Evolutionary conservation across 1,140 invertebrate species (phyloP), one percentile per base, ranked within the genome.

Genomic region (Dolichoris vasculosae): DNA sequence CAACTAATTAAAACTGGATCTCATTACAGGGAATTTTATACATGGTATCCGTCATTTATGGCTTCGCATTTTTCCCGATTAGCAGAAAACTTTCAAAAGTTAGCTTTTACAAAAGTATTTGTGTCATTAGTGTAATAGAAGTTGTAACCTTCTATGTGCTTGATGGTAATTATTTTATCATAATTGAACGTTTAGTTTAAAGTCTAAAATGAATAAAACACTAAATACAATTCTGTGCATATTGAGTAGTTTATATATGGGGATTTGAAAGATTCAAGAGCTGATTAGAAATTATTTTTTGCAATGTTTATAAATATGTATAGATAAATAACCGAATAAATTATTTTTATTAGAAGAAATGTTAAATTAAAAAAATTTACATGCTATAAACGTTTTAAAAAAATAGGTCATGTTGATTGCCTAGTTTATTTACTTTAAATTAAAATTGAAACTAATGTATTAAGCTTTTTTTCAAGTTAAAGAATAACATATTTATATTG

Each of bases 1-100:
- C 71, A 77, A 73, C 76, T 86, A 86, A 86, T 86, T 83, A 86
- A 86, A 86, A 86, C 85, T 83, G 81, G 85, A 86, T 79, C 85
- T 86, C 85, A 83, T 86, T 83, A 86, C 76, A 35, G 55, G 78
- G 71, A 48, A 73, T 79, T 85, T 85, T 85, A 78, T 80, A 80
- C 67, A 40, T n/a, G 63, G 51, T 51, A 67, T 83, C 55, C 71
- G 40, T 55, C 82, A 20, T n/a, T 7, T 55, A 59, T 63, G 38
- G 38, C 48, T 59, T 32, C 71, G 73, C 35, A 71, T 77, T 51
- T 80, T 85, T 75, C 77, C 51, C 83, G 67, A 75, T 85, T 85
- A 46, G 83, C 77, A 46, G 77, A 85, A 85, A 85, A 75, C 75
- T 15, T 30, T 43, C 11, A 15, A 32, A 35, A 38, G 43, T 51